phyloP scores from a whole-genome alignment of 1,140 invertebrate species.

The Habropoda laboriosa region DNA sequence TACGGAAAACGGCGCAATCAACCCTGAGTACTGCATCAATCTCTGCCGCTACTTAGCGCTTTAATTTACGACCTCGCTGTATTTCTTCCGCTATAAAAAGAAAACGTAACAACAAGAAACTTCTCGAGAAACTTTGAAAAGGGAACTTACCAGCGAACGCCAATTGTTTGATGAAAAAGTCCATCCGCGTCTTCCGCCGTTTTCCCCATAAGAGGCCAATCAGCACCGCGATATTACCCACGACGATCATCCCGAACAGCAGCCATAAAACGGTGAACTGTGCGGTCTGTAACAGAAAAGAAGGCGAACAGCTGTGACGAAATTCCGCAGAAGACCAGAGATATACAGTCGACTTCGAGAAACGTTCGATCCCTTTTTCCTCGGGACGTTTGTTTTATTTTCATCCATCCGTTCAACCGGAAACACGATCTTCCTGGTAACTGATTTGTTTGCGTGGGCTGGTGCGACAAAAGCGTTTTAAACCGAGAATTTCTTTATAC shows the following conservation, averaged over 20 bases:
- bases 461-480: conserved; percentile 1
- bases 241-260: conserved; percentile 92
- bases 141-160: conserved; percentile 90
- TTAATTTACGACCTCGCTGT: too few relatives aligned
- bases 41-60: too few relatives aligned
- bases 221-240: conserved; percentile 94
- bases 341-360: too few relatives aligned
- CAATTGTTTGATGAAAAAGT: conserved; percentile 97
- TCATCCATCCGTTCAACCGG: background rate
- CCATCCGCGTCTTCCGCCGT: conserved; percentile 95
- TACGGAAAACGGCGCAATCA: too few relatives aligned
- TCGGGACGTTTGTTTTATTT: background rate
- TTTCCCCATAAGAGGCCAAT: conserved; percentile 92
- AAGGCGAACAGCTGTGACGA: background rate
- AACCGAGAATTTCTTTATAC: background rate
- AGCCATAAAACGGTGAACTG: conserved; percentile 95
- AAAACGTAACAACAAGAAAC: too few relatives aligned
- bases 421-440: background rate
- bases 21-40: too few relatives aligned
- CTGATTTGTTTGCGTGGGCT: conserved; percentile 13
- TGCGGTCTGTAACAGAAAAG: conserved; percentile 88
- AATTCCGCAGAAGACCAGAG: too few relatives aligned
- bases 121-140: background rate
- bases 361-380: too few relatives aligned
- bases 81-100: too few relatives aligned